phyloP scores from a whole-genome alignment of 2,888 invertebrate species.

The Latrodectus hesperus region DNA sequence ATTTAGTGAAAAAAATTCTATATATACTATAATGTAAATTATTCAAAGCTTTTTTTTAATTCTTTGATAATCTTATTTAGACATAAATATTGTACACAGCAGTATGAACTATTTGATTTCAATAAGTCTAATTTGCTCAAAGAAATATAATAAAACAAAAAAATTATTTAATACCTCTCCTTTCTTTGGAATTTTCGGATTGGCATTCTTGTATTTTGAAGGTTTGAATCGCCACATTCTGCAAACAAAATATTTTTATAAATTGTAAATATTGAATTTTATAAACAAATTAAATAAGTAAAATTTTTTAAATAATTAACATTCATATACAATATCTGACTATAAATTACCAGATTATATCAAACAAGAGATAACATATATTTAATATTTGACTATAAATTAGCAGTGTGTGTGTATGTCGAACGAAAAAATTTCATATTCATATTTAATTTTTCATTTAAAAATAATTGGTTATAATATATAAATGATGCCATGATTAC shows the following conservation, averaged over 20 bases:
- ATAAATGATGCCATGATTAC: no score
- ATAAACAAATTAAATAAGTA: background rate
- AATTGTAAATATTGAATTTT: background rate
- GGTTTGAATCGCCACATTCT: constrained; percentile 85
- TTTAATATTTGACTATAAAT: background rate
- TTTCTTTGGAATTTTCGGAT: constrained; percentile 95
- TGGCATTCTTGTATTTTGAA: constrained; percentile 98
- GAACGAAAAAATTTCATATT: background rate
- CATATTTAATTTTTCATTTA: no score
- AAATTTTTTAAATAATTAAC: background rate
- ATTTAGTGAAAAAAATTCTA: no score
- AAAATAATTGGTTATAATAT: no score
- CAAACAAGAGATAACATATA: background rate
- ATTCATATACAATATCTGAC: background rate
- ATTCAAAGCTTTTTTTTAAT: no score
- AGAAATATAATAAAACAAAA: constrained; percentile 15
- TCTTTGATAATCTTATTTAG: no score
- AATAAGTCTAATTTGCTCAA: background rate
- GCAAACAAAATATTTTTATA: background rate
- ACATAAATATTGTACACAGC: background rate
- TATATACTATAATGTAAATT: no score
- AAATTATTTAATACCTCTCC: constrained; percentile 77
- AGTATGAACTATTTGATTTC: background rate
- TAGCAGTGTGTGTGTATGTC: background rate
- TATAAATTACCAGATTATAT: background rate